Base-by-base conservation (phyloP, 2,888 invertebrate genomes). In the Dilophus febrilis region DNA sequence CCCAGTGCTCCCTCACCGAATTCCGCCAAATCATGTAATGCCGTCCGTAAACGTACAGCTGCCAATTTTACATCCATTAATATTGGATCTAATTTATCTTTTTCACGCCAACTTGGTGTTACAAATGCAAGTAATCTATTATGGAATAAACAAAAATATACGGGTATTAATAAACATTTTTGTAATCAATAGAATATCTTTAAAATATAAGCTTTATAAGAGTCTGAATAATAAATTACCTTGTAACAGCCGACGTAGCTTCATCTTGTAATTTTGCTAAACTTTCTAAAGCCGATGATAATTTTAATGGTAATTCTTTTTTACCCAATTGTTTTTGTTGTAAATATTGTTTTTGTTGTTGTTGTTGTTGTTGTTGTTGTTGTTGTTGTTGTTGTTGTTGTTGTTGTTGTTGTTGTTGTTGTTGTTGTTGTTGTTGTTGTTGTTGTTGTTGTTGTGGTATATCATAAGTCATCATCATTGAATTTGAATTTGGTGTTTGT, bases 1-100 rank as follows among this genome's bases (percentile, higher is more conserved):
- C 86, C 88, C 43, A 90, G 64, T 19, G 87, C 78, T 28, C 90
- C 87, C 59, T 86, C 85, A 1, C 84, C 79, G 57, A 92, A 92
- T 49, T 88, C 84, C 0, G 86, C 75, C 43, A 91, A 73, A 65
- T 91, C 88, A 56, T 85, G 82, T 27, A 91, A 62, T 2, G 85
- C 79, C 4, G 84, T 80, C 47, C 81, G 71, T 35, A 92, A 66
- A 38, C 83, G 68, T 6, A 77, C 72, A 34, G 82, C 82, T 6
- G 85, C 78, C 47, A 85, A 68, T 61, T 84, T 82, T 32, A 92
- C 76, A 56, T 91, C 88, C 65, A 84, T 74, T 33, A 88, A 64
- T 42, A 77, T 76, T 13, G 75, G 71, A 48, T 86, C 81, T 44
- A 92, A 65, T 53, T 80, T 79, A 22, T 83, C 82, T 45, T 74